Percentiles rank a stretch among this genome's conserved stretches.
Evolutionary conservation across 2,888 invertebrate genomes (phyloP).

Genomic region (Drosophila anceps): DNA sequence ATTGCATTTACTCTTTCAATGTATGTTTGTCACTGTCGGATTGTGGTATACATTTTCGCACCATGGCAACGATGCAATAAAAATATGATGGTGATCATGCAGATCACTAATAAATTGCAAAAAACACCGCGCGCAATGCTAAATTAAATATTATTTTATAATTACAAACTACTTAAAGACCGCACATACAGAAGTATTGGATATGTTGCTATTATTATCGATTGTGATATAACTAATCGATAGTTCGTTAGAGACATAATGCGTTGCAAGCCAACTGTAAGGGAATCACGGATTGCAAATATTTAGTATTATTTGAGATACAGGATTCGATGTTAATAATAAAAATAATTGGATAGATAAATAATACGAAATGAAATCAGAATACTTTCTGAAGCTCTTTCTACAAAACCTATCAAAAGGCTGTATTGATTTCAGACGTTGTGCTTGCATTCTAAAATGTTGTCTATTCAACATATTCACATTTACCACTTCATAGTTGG

Average conservation of each 20-base stretch:
- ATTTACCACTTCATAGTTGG: neutral
- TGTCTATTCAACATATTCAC: neutral
- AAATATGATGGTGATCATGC: slow-evolving; percentile 3
- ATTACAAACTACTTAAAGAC: slow-evolving; percentile 3
- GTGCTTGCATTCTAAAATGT: neutral
- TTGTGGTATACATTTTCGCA: slow-evolving; percentile 12
- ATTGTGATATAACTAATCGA: neutral
- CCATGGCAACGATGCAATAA: slow-evolving; percentile 13
- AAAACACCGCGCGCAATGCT: neutral
- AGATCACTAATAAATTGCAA: neutral
- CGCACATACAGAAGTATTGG: slow-evolving; percentile 27
- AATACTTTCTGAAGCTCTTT: neutral
- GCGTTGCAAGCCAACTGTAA: neutral
- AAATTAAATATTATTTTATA: slow-evolving; percentile 3
- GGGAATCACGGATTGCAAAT: neutral
- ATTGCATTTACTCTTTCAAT: slow-evolving; percentile 6
- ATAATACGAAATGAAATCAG: neutral
- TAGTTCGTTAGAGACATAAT: neutral
- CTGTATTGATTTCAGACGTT: neutral
- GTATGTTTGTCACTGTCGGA: slow-evolving; percentile 13
- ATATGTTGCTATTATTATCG: slow-evolving; percentile 16
- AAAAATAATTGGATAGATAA: neutral
- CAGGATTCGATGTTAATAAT: no score
- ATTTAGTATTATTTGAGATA: neutral
- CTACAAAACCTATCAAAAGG: no score